Evolutionary conservation across 1,140 invertebrate genomes (phyloP).

Genomic region (Sarcophaga bullata): DNA sequence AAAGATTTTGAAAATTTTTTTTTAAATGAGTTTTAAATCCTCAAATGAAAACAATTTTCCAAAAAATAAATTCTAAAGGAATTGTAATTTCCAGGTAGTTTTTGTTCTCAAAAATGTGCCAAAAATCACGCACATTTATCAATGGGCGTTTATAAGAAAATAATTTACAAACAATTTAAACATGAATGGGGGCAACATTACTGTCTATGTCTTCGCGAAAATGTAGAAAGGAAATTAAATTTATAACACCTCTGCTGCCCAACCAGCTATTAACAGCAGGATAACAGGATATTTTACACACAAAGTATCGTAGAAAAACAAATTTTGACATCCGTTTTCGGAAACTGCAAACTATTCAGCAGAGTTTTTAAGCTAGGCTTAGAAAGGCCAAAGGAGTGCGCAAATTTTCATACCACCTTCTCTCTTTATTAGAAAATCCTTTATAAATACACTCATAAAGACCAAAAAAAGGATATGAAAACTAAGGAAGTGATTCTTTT

Average conservation of each 20-base stretch:
- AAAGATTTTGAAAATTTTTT: constrained; percentile 9
- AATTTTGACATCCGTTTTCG: constrained; percentile 30
- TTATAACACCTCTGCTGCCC: too few species aligned
- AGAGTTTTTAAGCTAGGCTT: too few species aligned
- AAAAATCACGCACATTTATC: constrained; percentile 26
- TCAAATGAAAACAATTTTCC: constrained; percentile 29
- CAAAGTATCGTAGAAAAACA: neutral
- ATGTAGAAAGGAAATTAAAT: neutral
- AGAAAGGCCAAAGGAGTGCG: too few species aligned
- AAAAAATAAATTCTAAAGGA: neutral
- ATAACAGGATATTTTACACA: constrained; percentile 6
- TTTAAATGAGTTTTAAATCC: constrained; percentile 34
- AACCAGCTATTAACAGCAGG: neutral
- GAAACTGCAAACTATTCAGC: neutral
- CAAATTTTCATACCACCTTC: too few species aligned
- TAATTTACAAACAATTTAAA: neutral
- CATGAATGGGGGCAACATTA: neutral
- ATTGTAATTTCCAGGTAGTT: constrained; percentile 28
- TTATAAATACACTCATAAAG: too few species aligned
- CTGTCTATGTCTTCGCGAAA: neutral
- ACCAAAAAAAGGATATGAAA: too few species aligned
- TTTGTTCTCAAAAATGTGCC: neutral
- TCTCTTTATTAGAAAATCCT: too few species aligned
- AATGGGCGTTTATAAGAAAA: neutral
- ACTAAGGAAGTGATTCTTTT: too few species aligned